Conservation (phyloP, 1,140 invertebrate species). For the Camponotus pennsylvanicus region DNA sequence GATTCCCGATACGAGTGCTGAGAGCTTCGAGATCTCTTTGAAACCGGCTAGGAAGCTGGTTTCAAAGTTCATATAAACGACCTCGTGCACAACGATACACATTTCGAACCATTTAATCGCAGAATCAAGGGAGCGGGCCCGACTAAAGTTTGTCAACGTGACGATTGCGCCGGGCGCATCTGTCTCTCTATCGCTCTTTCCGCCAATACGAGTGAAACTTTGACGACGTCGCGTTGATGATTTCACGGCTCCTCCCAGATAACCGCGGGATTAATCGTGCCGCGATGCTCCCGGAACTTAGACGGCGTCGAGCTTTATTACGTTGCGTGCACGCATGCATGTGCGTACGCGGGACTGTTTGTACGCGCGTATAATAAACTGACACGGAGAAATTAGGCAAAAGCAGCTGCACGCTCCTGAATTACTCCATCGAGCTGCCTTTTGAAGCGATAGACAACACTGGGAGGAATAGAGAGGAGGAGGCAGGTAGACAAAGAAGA, state of each 20-base stretch:
- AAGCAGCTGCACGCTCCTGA: slow-evolving; percentile 54
- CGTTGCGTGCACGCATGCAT: slow-evolving; percentile 27
- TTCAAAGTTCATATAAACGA: slow-evolving; percentile 44
- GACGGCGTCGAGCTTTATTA: slow-evolving; percentile 64
- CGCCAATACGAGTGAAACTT: slow-evolving; percentile 70
- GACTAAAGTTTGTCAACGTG: slow-evolving; percentile 68
- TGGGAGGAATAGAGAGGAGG: not conserved
- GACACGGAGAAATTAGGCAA: slow-evolving; percentile 67
- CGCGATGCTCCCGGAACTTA: slow-evolving; percentile 49
- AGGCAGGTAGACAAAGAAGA: slow-evolving; percentile 38
- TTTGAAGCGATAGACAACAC: slow-evolving; percentile 57
- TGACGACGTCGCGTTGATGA: slow-evolving; percentile 63
- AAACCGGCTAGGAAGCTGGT: not conserved
- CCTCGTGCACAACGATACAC: slow-evolving; percentile 30
- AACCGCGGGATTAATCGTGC: slow-evolving; percentile 70
- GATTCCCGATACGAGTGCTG: slow-evolving; percentile 25
- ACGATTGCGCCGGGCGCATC: slow-evolving; percentile 57
- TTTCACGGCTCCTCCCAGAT: slow-evolving; percentile 68
- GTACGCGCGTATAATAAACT: slow-evolving; percentile 30
- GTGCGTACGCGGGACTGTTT: not conserved
- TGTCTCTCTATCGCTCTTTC: slow-evolving; percentile 73
- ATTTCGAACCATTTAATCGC: slow-evolving; percentile 59
- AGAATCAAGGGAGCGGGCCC: slow-evolving; percentile 45
- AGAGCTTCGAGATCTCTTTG: slow-evolving; percentile 22
- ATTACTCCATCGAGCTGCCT: slow-evolving; percentile 67